Base-by-base conservation (phyloP, 2,797 vertebrate species). In the Gymnothorax reevesii region DNA sequence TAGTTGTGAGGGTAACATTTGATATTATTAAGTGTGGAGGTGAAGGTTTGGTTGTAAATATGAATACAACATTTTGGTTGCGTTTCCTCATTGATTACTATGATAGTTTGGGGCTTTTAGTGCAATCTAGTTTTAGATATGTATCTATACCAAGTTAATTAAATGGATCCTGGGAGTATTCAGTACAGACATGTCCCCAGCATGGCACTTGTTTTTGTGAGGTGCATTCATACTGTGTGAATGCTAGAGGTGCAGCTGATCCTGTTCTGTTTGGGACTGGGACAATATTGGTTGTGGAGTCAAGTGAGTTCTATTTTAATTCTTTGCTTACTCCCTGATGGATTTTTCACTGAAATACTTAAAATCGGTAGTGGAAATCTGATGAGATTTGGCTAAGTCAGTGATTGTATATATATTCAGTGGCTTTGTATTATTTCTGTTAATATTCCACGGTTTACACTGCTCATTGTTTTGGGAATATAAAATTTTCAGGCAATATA, bases 211-310 rank as follows among this genome's bases (percentile, higher is more conserved):
- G 49, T 66, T 62, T 86, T 86, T 86, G 75, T 86, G 25, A 64
- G 57, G 52, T 54, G 25, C 55, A 22, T 17, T 54, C 42, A 91
- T 91, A 92, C 89, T 91, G 92, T 93, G 93, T 91, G 92, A 91
- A 87, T 90, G 90, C 87, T 89, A 86, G 86, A 80, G 87, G 84
- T 89, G 2, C 49, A 83, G 20, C 1, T 84, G 33, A 62, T 42
- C 0, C 0, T 82, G 59, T 91, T 83, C 90, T 87, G 52, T 93
- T 93, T 87, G 91, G 92, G 89, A 87, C 89, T 85, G 93, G 93
- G 89, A 91, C 92, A 89, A 91, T 90, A 88, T 89, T 94, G 89
- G 90, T 88, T 59, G 69, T 85, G n/a, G 49, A 83, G 57, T 73
- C 80, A 54, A 54, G 87, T 88, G 59, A 88, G 87, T 85, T 17